These are phyloP conservation scores for Nothoprocta perdicaria DNA, from an alignment of 2,113 vertebrate genomes.

Conservation along the genomic window DNA sequence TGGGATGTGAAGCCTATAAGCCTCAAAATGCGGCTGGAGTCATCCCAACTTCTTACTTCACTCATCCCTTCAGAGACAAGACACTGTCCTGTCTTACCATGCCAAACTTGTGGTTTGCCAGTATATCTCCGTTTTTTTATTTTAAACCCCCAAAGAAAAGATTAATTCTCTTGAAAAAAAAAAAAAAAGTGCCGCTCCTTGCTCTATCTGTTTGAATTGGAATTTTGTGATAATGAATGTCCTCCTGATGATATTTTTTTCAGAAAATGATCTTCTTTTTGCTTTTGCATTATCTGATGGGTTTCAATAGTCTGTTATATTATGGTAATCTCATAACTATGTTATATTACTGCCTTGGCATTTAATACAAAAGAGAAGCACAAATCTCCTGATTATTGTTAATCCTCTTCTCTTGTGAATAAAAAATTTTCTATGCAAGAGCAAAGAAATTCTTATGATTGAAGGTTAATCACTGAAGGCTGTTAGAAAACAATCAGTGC, in stretches of 20 bases:
- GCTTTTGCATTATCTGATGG: not conserved
- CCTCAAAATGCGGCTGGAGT: not conserved
- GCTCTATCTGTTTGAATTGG: not conserved
- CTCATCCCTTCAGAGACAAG: not conserved
- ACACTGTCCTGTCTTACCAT: not conserved
- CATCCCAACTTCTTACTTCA: not conserved
- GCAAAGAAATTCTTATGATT: not conserved
- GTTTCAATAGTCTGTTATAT: not conserved
- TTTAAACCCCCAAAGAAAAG: not conserved
- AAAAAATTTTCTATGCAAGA: not conserved
- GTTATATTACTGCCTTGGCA: not conserved
- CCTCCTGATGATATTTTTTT: not conserved
- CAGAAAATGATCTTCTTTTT: not conserved
- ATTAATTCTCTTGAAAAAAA: not conserved
- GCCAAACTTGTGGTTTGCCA: not conserved
- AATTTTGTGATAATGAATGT: not conserved
- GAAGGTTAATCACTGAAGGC: not conserved
- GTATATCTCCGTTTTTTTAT: not conserved
- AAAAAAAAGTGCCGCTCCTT: not conserved
- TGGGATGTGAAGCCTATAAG: not conserved
- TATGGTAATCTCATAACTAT: not conserved
- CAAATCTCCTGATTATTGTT: not conserved
- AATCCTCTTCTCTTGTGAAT: not conserved
- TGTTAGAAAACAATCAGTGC: not conserved
- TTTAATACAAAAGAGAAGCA: conserved; percentile 9